Conservation (phyloP, 2,797 vertebrate species). For the Eulemur rubriventer region DNA sequence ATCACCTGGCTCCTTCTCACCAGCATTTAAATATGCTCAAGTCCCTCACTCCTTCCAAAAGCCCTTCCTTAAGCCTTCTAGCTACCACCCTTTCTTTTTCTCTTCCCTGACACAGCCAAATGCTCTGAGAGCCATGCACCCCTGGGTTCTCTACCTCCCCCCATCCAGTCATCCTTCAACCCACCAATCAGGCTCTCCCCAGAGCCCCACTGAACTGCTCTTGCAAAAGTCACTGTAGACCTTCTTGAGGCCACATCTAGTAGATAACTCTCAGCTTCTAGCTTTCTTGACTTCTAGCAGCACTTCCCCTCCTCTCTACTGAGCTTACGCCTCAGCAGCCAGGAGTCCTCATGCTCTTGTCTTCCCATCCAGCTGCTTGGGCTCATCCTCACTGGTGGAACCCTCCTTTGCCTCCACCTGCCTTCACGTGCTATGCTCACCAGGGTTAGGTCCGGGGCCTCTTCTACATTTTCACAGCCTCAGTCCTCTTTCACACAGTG, state of each 20-base stretch:
- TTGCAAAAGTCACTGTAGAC: background rate
- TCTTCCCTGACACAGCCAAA: background rate
- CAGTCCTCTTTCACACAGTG: background rate
- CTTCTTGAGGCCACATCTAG: background rate
- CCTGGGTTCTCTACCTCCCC: background rate
- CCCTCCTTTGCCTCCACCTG: background rate
- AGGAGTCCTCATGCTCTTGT: background rate
- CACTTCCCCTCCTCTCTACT: background rate
- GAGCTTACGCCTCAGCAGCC: background rate
- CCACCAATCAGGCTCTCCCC: background rate
- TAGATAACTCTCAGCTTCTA: background rate
- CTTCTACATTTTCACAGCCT: background rate
- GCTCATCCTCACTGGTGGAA: background rate
- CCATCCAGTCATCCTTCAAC: background rate
- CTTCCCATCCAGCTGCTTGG: background rate
- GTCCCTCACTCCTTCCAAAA: background rate
- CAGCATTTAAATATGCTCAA: background rate
- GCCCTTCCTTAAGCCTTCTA: background rate
- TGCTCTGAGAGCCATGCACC: background rate
- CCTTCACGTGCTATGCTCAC: background rate
- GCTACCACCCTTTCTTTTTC: background rate
- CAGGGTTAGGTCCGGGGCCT: background rate
- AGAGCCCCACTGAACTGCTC: background rate
- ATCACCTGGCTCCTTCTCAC: background rate
- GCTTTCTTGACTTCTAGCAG: background rate